Evolutionary conservation across 1,140 invertebrate species (phyloP), one percentile per base, ranked within the genome.

Genomic region (Drosophila chauvacae): DNA sequence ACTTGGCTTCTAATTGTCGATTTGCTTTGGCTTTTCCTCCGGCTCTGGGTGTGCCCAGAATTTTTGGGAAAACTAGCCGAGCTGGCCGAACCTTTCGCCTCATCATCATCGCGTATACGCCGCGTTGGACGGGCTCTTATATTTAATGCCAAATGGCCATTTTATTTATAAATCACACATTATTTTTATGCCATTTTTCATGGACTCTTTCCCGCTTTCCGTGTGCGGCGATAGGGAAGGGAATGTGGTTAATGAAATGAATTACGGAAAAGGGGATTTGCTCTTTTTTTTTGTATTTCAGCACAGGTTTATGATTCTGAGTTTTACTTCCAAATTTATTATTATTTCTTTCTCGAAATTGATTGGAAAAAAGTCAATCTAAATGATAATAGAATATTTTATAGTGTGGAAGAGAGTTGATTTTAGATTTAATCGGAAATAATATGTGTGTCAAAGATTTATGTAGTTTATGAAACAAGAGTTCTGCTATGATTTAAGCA

Each of bases 1-100:
- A 87, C 75, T 86, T 64, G 83, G 83, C 81, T 75, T 86, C 82
- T 86, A 86, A 87, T 82, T 86, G 82, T 70, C 62, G 62, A 73
- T 62, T 81, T 65, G 55, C 26, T 28, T 37, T 42, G 48, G 28
- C n/a, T 53, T 14, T 47, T 57, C 16, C 48, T 57, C 35, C 65
- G 62, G 74, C 53, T 26, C 53, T 86, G 82, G 57, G 75, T 44
- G 70, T 72, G 80, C 37, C 80, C 50, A 60, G 69, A 65, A 75
- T 51, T 50, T 65, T 42, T 44, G 56, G 45, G 48, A 26, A 37
- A 70, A 26, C 30, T 68, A 45, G 48, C 39, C 66, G 16, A 68
- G 35, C 53, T 56, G 35, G 20, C 53, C 53, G 16, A 37, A 30
- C 63, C 80, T 45, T 72, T 51, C 61, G 53, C 53, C 35, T 20